Percentiles rank a stretch among this genome's conserved stretches.
Evolutionary conservation across 2,113 vertebrate genomes (phyloP).

Genomic region (Syngnathus typhle): DNA sequence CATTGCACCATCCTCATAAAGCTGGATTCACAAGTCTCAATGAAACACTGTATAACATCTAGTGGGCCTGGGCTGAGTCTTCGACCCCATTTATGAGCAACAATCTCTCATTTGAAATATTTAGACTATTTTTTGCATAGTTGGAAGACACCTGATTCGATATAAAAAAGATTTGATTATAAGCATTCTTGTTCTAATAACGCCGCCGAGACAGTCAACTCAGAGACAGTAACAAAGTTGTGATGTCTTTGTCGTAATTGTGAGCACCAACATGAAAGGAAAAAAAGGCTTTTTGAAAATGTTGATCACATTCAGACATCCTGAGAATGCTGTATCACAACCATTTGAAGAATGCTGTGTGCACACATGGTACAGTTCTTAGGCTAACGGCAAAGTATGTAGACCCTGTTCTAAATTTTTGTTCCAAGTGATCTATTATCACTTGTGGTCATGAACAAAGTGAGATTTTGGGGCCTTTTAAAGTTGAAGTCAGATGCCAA

Average conservation of each 20-base stretch:
- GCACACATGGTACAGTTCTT: neutral
- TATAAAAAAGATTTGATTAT: neutral
- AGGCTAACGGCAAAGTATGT: neutral
- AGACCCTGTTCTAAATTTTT: neutral
- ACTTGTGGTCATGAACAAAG: neutral
- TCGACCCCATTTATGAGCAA: too few species aligned
- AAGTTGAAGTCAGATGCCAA: neutral
- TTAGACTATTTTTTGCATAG: neutral
- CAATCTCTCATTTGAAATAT: neutral
- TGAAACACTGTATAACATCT: too few species aligned
- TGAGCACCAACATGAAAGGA: neutral
- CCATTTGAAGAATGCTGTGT: neutral
- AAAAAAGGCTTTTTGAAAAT: neutral
- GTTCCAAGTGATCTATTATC: neutral
- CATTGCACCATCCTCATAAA: neutral
- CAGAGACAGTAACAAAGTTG: neutral
- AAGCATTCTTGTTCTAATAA: neutral
- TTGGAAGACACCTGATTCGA: neutral
- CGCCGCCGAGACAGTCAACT: neutral
- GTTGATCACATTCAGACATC: too few species aligned
- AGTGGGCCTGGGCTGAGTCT: too few species aligned
- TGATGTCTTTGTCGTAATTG: constrained; percentile 1
- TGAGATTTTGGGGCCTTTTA: neutral
- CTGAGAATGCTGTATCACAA: neutral
- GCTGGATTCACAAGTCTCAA: neutral